Percentiles rank a stretch among this genome's conserved stretches.
Evolutionary conservation across 2,113 vertebrate species (phyloP).

Genomic region (Talpa occidentalis): DNA sequence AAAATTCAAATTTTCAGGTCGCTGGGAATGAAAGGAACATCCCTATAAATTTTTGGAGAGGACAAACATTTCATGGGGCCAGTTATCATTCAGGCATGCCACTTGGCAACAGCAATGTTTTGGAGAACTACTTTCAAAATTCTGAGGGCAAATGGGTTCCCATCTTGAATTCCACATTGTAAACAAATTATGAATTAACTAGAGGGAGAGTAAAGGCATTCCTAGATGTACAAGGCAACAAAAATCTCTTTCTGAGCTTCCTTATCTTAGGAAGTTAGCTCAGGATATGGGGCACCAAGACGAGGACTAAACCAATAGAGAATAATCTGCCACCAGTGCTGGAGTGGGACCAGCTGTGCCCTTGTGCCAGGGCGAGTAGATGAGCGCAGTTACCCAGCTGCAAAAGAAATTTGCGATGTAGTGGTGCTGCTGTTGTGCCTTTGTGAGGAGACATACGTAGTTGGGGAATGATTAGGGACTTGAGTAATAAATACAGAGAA

Average conservation of each 20-base stretch:
- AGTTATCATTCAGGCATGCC: background rate
- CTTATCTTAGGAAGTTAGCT: background rate
- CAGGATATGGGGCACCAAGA: background rate
- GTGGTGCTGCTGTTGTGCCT: background rate
- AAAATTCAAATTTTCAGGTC: background rate
- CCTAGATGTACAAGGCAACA: background rate
- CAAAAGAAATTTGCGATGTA: background rate
- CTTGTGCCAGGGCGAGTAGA: no score
- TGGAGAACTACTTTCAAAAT: constrained; percentile 7
- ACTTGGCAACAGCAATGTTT: background rate
- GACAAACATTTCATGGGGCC: background rate
- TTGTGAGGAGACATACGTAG: background rate
- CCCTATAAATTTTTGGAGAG: background rate
- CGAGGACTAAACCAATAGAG: background rate
- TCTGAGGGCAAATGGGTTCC: background rate
- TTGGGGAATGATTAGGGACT: background rate
- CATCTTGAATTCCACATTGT: background rate
- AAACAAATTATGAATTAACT: background rate
- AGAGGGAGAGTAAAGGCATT: background rate
- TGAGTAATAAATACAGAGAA: background rate
- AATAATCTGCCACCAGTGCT: accelerated
- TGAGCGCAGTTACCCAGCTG: background rate
- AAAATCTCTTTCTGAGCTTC: background rate
- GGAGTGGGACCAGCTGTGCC: background rate
- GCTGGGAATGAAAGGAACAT: background rate